Base-by-base conservation (phyloP, 2,888 invertebrate species). In the Drosophila vallismaia region DNA sequence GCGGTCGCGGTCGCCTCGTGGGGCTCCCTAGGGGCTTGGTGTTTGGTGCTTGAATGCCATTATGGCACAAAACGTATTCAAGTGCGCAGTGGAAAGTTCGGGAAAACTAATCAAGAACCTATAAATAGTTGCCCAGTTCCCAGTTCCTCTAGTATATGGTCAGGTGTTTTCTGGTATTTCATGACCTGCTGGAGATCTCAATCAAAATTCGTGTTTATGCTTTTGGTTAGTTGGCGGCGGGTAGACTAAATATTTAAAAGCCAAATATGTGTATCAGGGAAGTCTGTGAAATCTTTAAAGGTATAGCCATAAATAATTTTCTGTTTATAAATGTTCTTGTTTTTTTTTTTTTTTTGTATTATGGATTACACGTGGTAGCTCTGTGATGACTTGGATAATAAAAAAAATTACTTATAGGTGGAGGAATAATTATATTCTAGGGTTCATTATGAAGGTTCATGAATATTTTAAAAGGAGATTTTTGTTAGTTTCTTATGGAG, bases 31-130 rank as follows among this genome's bases (percentile, higher is more conserved):
- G 77, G 64, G 72, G 19, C 19, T 19, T 19, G 19, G 19, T 19
- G 50, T 59, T 75, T 77, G 50, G 72, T 64, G 77, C 74, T 73
- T 66, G 70, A 69, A 64, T 80, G 69, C 71, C 77, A 83, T 77
- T 75, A 60, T 66, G 52, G 71, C 42, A 56, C 19, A n/a, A n/a
- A 74, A 70, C 79, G 63, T 70, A 69, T 68, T 62, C 60, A 71
- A 62, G 74, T 71, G 66, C 59, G 54, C 44, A 29, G 66, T 55
- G 51, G 46, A 48, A 64, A 73, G 68, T 68, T 69, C 40, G 14
- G 48, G 56, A 14, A 42, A 42, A 29, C 63, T 70, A 84, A 81
- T 75, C 71, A 81, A 62, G 59, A 63, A 44, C 57, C 70, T 52
- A 60, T 54, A 63, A 75, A 64, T 60, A 64, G 40, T 56, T 46